Percentiles rank a stretch among this genome's conserved stretches.
Conservation (phyloP, 2,888 invertebrate species). For the Parnassius orleans region DNA sequence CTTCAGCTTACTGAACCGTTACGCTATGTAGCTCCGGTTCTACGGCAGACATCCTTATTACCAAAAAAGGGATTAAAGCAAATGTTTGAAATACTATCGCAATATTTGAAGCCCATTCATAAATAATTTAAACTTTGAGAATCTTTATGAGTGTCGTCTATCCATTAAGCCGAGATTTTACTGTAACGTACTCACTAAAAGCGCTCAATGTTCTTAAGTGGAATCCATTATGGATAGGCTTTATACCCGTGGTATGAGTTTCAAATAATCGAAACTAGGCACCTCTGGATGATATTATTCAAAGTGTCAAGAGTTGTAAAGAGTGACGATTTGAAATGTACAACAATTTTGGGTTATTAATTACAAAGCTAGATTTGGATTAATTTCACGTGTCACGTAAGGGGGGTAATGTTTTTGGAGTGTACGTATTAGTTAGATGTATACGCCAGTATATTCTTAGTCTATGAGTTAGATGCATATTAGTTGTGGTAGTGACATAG, state of each 20-base stretch:
- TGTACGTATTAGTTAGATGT: too few species aligned
- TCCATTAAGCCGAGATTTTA: constrained; percentile 18
- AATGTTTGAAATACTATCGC: not conserved
- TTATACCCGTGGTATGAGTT: constrained; percentile 10
- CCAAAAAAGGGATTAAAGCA: too few species aligned
- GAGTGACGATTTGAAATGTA: not conserved
- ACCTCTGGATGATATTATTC: constrained; percentile 9
- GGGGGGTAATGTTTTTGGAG: too few species aligned
- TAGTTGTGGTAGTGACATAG: too few species aligned
- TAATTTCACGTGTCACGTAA: too few species aligned
- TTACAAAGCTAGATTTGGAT: too few species aligned
- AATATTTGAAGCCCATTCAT: not conserved
- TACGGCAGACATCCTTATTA: too few species aligned
- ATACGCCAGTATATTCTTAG: too few species aligned
- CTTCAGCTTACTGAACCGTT: too few species aligned
- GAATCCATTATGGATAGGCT: constrained; percentile 20
- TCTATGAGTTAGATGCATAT: too few species aligned
- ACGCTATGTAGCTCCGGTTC: too few species aligned
- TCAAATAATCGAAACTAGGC: constrained; percentile 11
- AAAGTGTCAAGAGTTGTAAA: not conserved
- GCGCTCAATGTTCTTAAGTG: constrained; percentile 12
- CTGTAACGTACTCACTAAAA: constrained; percentile 10
- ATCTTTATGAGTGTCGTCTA: constrained; percentile 2
- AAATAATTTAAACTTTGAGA: constrained; percentile 8
- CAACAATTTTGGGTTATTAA: too few species aligned